Conservation (phyloP, 1,140 invertebrate genomes). For the Bombus polaris region DNA sequence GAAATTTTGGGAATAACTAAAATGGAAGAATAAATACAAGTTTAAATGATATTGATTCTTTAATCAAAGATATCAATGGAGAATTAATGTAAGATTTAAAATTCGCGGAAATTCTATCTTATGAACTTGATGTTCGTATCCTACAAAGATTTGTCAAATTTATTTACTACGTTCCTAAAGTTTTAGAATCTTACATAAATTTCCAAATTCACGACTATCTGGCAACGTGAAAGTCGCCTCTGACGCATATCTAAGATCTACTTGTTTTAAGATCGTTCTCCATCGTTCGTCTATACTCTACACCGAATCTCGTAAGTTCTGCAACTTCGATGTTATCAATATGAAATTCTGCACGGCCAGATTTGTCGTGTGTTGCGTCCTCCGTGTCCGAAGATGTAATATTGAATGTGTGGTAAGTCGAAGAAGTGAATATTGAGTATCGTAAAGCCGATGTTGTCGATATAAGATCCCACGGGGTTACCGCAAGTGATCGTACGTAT, state of each 20-base stretch:
- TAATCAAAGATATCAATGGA: too few relatives aligned
- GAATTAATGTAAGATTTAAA: too few relatives aligned
- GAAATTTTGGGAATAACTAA: too few relatives aligned
- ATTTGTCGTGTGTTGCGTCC: not conserved
- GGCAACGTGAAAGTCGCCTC: not conserved
- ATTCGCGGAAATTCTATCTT: too few relatives aligned
- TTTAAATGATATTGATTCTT: too few relatives aligned
- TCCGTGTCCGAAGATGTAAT: not conserved
- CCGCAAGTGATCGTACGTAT: not conserved
- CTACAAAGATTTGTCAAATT: too few relatives aligned
- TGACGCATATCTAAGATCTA: not conserved
- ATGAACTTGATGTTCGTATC: too few relatives aligned
- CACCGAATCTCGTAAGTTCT: not conserved
- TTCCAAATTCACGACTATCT: not conserved
- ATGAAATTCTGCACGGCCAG: too few relatives aligned
- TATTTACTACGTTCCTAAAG: too few relatives aligned
- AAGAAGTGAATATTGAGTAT: conserved; percentile 22
- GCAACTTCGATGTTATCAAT: not conserved
- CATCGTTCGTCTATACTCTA: not conserved
- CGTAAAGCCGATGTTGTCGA: conserved; percentile 21
- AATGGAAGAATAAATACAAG: too few relatives aligned
- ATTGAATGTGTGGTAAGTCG: conserved; percentile 3
- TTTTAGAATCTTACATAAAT: too few relatives aligned
- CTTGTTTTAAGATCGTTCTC: not conserved
- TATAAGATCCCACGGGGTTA: conserved; percentile 3